Conservation (phyloP, 2,888 invertebrate genomes). For the Drosophila barbarae region DNA sequence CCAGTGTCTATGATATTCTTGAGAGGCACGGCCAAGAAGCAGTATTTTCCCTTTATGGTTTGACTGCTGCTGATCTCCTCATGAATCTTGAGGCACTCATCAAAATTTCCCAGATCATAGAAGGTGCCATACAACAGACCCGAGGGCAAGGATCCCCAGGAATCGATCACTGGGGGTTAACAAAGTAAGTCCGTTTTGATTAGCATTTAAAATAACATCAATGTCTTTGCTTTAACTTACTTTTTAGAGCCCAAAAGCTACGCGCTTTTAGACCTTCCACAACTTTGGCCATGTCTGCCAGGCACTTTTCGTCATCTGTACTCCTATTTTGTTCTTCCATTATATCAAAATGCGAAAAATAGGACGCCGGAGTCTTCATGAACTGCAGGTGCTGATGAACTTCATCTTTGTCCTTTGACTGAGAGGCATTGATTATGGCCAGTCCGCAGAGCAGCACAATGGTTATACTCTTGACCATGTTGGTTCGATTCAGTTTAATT, state of each 20-base stretch:
- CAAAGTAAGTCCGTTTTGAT: background rate
- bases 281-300: constrained; percentile 40
- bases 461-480: constrained; percentile 16
- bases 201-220: background rate
- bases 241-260: constrained; percentile 40
- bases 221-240: constrained; percentile 15
- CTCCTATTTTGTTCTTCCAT: background rate
- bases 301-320: constrained; percentile 35
- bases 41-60: constrained; percentile 52
- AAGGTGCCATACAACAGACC: constrained; percentile 76
- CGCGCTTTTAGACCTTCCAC: constrained; percentile 19
- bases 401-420: constrained; percentile 4
- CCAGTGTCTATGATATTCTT: background rate
- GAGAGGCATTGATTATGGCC: background rate
- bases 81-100: constrained; percentile 76
- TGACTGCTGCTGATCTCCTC: constrained; percentile 20
- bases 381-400: constrained; percentile 5
- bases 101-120: constrained; percentile 76
- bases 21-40: constrained; percentile 26
- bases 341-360: constrained; percentile 2
- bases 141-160: constrained; percentile 77
- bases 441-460: constrained; percentile 10
- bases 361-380: background rate
- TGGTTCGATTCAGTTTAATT: constrained; percentile 5
- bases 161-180: constrained; percentile 75